phyloP scores from a whole-genome alignment of 2,888 invertebrate genomes.

The Hirtodrosophila histrioides region DNA sequence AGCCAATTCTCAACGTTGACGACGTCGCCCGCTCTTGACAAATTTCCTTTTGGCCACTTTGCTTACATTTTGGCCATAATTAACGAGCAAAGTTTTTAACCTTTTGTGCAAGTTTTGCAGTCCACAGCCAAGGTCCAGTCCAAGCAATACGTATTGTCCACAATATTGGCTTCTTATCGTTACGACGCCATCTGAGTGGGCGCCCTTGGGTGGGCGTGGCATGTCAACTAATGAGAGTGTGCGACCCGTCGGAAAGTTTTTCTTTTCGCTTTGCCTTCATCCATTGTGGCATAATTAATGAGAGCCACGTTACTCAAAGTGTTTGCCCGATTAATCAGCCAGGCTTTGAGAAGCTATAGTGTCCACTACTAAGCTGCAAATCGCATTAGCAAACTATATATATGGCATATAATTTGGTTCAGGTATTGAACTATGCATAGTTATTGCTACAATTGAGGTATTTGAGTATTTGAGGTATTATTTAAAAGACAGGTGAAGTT shows the following conservation, averaged over 20 bases:
- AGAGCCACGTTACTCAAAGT: conserved; percentile 43
- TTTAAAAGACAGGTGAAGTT: no score
- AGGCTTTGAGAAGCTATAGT: conserved; percentile 15
- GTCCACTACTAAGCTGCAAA: not conserved
- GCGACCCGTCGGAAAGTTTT: conserved; percentile 42
- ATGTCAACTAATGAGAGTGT: conserved; percentile 62
- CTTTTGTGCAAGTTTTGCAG: conserved; percentile 65
- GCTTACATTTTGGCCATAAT: conserved; percentile 55
- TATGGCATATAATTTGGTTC: conserved; percentile 1
- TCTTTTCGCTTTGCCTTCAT: conserved; percentile 9
- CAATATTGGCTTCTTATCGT: conserved; percentile 66
- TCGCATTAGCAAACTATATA: conserved; percentile 2
- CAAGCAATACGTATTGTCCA: conserved; percentile 42
- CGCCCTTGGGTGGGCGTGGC: conserved; percentile 44
- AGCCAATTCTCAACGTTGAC: conserved; percentile 52
- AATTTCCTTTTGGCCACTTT: conserved; percentile 45
- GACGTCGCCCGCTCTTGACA: conserved; percentile 46
- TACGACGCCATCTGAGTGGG: conserved; percentile 40
- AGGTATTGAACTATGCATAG: not conserved
- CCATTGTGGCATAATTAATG: conserved; percentile 58
- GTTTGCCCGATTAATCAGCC: conserved; percentile 59
- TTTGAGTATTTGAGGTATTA: no score
- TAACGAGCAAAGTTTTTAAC: conserved; percentile 72
- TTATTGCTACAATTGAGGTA: no score
- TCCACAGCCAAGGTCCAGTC: not conserved